These are phyloP conservation scores for Mirza zaza DNA, from an alignment of 2,113 vertebrate genomes.

Conservation along the genomic window DNA sequence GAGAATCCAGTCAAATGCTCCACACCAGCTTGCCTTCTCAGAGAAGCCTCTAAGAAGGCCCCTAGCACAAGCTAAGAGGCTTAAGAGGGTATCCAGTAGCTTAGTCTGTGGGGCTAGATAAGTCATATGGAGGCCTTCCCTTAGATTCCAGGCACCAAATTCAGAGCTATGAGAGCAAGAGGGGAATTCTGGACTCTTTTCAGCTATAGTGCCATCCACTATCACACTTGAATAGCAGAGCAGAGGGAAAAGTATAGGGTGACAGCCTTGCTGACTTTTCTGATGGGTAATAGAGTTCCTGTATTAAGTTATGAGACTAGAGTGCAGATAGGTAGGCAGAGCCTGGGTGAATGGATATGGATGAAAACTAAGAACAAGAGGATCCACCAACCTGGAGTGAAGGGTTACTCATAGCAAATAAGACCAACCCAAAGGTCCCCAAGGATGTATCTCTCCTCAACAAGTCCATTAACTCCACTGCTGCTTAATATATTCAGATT, in stretches of 20 bases:
- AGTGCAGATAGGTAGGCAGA: background rate
- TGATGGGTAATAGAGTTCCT: background rate
- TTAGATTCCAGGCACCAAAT: background rate
- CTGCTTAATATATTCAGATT: background rate
- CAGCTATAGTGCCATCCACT: background rate
- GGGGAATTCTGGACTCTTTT: background rate
- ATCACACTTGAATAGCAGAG: background rate
- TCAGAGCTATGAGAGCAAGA: background rate
- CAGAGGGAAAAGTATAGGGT: background rate
- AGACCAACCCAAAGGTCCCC: background rate
- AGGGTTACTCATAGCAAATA: background rate
- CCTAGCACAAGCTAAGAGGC: background rate
- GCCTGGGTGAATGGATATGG: background rate
- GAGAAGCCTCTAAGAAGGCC: background rate
- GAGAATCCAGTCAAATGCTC: background rate
- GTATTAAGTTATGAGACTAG: background rate
- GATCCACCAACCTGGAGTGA: background rate
- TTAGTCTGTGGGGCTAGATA: background rate
- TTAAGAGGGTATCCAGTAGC: background rate
- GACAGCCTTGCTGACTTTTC: background rate
- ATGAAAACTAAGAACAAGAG: background rate
- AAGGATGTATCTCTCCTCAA: background rate
- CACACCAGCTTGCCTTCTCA: background rate
- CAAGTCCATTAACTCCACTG: background rate
- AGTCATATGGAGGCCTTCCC: background rate